Evolutionary conservation across 2,113 vertebrate species (phyloP), one percentile per base, ranked within the genome.

Genomic region (Oreochromis niloticus): DNA sequence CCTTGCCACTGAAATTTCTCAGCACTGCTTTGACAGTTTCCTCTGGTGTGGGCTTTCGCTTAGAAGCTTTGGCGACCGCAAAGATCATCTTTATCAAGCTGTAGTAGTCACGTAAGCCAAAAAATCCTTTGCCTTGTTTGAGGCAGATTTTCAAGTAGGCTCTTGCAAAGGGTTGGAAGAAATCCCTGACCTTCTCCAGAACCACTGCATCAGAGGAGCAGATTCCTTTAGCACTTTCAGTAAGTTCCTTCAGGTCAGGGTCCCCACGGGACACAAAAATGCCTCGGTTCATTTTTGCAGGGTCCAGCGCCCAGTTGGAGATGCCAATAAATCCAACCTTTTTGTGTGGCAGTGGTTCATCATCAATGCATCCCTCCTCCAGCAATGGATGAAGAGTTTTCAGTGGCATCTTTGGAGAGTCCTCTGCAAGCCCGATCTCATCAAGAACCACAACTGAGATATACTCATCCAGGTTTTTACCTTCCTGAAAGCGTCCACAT

Each of bases 231-330:
- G 99, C 99, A 0, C 97, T 99, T 88, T 97, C 96, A 1, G 98
- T 94, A 39, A 99, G 97, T 88, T 99, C 98, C 10, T 82, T 94
- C 85, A 87, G 16, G 83, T 93, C 97, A 82, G 98, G 98, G 85
- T 97, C 97, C n/a, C 98, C 97, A 0, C 98, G 97, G 0, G 98
- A 98, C 57, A 99, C 98, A 85, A 98, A 99, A 75, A 99, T 98
- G 19, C 99, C 99, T 88, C 99, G 95, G 94, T 99, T 99, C 99
- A 99, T 99, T 79, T 99, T 99, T 89, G 99, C 99, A 2, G 99
- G 99, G 89, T 99, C 99, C 81, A 99, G 95, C 2, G 99, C 98
- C 99, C 99, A 99, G 93, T 99, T 99, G 84, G 99, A 99, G 86
- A 99, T 99, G 1, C 99, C 98, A 0, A 99, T 94, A 78, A 99